Base-by-base conservation (phyloP, 2,888 invertebrate species). In the Nomada flava region DNA sequence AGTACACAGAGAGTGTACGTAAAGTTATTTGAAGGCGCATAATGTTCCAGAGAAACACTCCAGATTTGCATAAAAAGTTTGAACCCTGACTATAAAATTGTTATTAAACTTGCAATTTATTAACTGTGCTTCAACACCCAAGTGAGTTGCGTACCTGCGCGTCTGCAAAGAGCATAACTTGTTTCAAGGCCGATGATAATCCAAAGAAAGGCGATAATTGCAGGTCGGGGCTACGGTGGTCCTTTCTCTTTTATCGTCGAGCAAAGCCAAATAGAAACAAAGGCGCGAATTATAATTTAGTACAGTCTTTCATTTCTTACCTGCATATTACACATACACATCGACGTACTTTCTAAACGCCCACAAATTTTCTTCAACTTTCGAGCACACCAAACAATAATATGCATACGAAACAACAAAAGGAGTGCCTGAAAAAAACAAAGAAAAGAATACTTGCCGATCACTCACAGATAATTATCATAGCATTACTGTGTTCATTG, bases 171-270 rank as follows among this genome's bases (percentile, higher is more conserved):
- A 42, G 53, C 11, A 23, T 29, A 55, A 55, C 36, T 53, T 15
- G 68, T 68, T 9, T 68, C 68, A 68, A 68, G 68, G 68, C 18
- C 68, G 42, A 42, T 15, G 42, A 68, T 68, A 68, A 68, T 68
- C 55, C 42, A 68, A 68, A 68, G 42, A 55, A 68, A 68, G 68
- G 68, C 68, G 68, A 68, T 68, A 68, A 68, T 68, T 68, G 23
- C 11, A 11, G 36, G 15, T 36, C 36, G 18, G 23, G 29, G 18
- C 2, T 42, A 23, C 42, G 23, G 68, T 23, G 63, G 55, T 64
- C 47, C 55, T 65, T 64, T 53, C 55, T 68, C 68, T 42, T 68
- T 55, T 20, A 23, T 20, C 36, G 64, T 3, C 9, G 23, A 23
- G 15, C 15, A 9, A 44, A 18, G 20, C 0, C 36, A 44, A 26